A percentile compares a stretch with the other conserved stretches of the same genome.
Conservation (phyloP, 2,113 vertebrate species). For the Bos indicus region DNA sequence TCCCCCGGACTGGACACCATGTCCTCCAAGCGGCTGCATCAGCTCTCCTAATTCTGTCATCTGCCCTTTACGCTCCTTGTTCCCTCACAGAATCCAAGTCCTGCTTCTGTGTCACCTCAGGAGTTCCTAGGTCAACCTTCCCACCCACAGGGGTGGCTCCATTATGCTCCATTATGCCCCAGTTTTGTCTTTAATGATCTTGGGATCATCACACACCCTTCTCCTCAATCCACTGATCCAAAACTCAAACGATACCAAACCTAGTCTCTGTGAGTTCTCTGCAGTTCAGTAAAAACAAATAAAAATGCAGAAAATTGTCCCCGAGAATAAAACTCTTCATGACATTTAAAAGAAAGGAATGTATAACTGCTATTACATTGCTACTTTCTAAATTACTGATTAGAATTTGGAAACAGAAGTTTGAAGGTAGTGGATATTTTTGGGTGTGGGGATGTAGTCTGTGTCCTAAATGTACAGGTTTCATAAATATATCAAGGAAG, state of each 20-base stretch:
- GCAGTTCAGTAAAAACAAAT: neutral
- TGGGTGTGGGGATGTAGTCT: neutral
- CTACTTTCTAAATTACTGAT: neutral
- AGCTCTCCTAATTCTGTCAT: neutral
- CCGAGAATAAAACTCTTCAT: neutral
- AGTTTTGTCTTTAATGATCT: neutral
- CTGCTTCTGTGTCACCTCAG: neutral
- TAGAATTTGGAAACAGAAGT: neutral
- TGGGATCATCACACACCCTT: neutral
- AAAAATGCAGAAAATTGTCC: neutral
- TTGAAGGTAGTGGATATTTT: neutral
- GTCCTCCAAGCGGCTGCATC: neutral
- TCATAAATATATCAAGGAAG: constrained; percentile 30
- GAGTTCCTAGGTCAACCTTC: neutral
- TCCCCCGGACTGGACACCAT: neutral
- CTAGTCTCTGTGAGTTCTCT: neutral
- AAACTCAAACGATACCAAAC: neutral
- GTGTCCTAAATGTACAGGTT: neutral
- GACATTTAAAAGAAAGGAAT: neutral
- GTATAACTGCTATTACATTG: neutral
- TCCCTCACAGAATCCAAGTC: neutral
- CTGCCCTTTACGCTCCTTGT: neutral
- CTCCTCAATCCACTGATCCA: neutral
- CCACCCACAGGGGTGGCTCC: too few species aligned
- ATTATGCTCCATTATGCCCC: neutral